phyloP scores from a whole-genome alignment of 1,140 invertebrate genomes.

The Panagrolaimus sp. region DNA sequence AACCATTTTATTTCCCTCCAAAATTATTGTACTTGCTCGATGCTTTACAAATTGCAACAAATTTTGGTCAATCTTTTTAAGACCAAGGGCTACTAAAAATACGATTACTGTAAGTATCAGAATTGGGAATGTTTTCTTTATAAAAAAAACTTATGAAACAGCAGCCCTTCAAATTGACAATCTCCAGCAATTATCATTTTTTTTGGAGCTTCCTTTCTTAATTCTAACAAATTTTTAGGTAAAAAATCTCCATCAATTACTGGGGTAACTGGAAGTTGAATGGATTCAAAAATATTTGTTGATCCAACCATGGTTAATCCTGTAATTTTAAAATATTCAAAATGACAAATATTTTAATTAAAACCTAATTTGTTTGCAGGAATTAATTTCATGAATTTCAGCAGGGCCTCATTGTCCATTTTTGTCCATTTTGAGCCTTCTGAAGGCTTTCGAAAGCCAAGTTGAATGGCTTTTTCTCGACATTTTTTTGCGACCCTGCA shows the following conservation, averaged over 20 bases:
- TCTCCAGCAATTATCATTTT: conserved; percentile 43
- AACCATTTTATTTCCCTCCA: conserved; percentile 16
- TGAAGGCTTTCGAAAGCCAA: conserved; percentile 22
- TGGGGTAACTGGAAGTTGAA: conserved; percentile 10
- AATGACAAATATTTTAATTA: not conserved
- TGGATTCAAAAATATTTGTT: conserved; percentile 3
- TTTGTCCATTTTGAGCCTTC: conserved; percentile 22
- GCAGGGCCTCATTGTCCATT: conserved; percentile 24
- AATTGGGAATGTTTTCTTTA: no score
- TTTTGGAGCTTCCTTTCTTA: conserved; percentile 42
- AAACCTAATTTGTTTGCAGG: conserved; percentile 32
- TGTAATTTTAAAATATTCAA: conserved; percentile 20
- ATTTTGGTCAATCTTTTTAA: conserved; percentile 27
- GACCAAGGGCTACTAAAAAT: conserved; percentile 31
- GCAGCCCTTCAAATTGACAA: conserved; percentile 42
- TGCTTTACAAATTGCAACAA: conserved; percentile 30
- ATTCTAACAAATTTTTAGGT: conserved; percentile 40
- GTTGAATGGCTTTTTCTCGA: conserved; percentile 24
- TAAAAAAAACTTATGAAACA: conserved; percentile 39
- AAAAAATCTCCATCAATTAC: conserved; percentile 41
- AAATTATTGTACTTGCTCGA: conserved; percentile 19
- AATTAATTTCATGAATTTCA: conserved; percentile 25
- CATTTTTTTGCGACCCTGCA: conserved; percentile 15
- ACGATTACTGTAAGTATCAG: no score
- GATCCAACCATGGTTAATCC: conserved; percentile 22